Conservation (phyloP, 2,113 vertebrate genomes). For the Cygnus buccinator region DNA sequence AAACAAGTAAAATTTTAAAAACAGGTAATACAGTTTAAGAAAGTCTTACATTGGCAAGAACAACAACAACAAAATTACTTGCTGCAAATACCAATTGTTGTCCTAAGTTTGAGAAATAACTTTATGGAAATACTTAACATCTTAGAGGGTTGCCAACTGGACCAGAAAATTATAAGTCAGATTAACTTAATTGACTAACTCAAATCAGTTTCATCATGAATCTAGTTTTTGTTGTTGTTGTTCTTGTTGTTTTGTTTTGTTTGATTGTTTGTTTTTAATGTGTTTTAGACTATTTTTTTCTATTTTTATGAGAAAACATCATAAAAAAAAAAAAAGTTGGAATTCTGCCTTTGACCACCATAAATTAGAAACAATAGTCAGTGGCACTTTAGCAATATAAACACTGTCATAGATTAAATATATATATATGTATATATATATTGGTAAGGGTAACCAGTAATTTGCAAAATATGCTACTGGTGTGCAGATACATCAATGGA, state of each 20-base stretch:
- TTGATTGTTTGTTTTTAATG: not conserved
- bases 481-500: not conserved
- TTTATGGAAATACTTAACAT: not conserved
- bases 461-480: not conserved
- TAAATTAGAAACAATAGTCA: not conserved
- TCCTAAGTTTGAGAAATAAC: not conserved
- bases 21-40: not conserved
- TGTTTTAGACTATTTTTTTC: not conserved
- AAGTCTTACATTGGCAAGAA: not conserved
- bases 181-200: not conserved
- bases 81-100: not conserved
- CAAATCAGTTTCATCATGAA: not conserved
- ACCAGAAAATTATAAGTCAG: not conserved
- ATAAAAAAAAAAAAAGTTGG: not conserved
- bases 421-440: no score
- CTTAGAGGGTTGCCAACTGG: not conserved
- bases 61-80: not conserved
- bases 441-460: not conserved
- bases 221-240: not conserved
- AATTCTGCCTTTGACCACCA: not conserved
- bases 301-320: not conserved
- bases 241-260: no score
- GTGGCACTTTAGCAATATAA: not conserved
- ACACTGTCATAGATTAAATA: not conserved
- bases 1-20: not conserved